phyloP scores from a whole-genome alignment of 2,888 invertebrate genomes.

The Euplexia lucipara region DNA sequence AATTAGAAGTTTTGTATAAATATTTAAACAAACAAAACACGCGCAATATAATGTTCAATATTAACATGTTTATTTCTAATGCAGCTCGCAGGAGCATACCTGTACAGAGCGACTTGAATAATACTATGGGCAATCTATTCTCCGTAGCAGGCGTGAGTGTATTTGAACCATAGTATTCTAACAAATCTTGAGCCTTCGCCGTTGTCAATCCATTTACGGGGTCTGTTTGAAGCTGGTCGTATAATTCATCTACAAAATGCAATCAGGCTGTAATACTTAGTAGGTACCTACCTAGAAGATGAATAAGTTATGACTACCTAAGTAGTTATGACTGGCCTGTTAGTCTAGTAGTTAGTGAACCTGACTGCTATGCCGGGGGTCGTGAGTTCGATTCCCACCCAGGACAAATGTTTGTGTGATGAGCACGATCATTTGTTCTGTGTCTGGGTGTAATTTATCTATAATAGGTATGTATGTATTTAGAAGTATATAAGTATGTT shows the following conservation, averaged over 20 bases:
- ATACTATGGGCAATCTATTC: slow-evolving; percentile 93
- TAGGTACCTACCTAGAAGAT: not conserved
- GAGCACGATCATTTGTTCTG: no score
- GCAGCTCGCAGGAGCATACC: slow-evolving; percentile 67
- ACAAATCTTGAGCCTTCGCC: slow-evolving; percentile 89
- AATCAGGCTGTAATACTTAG: not conserved
- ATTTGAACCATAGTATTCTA: slow-evolving; percentile 93
- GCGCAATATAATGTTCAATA: slow-evolving; percentile 10
- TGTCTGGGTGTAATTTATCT: no score
- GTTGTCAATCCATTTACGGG: slow-evolving; percentile 91
- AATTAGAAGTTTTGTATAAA: slow-evolving; percentile 13
- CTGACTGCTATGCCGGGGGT: no score
- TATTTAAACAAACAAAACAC: slow-evolving; percentile 14
- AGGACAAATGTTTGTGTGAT: no score
- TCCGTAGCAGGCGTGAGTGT: slow-evolving; percentile 94
- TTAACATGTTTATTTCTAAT: slow-evolving; percentile 10
- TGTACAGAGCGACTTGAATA: slow-evolving; percentile 86
- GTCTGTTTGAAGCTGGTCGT: slow-evolving; percentile 75
- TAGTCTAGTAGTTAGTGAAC: no score
- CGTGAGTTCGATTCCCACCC: no score
- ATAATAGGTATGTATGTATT: no score
- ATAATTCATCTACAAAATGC: slow-evolving; percentile 77
- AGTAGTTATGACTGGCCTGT: no score
- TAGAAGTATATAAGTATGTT: no score
- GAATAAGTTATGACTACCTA: no score